These are phyloP conservation scores for Drosophila percnosoma DNA, from an alignment of 2,888 invertebrate species.

Conservation along the genomic window DNA sequence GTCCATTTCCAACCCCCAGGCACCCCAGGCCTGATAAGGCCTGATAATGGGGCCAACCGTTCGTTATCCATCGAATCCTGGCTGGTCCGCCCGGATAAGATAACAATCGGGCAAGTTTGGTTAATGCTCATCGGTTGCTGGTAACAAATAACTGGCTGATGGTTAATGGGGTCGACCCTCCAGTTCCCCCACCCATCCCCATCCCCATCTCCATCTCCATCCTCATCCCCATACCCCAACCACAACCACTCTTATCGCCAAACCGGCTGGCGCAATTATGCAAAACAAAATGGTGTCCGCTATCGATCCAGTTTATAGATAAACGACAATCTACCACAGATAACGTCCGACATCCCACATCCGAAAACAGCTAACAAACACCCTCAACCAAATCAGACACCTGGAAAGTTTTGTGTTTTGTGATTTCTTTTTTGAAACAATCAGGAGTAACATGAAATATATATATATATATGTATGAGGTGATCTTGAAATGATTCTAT, in stretches of 20 bases:
- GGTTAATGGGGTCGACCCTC: conserved; percentile 42
- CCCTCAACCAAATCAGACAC: conserved; percentile 15
- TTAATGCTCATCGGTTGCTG: conserved; percentile 17
- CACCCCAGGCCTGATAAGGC: conserved; percentile 7
- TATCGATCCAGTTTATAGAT: conserved; percentile 64
- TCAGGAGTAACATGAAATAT: neutral
- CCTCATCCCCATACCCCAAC: conserved; percentile 27
- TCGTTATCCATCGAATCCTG: conserved; percentile 56
- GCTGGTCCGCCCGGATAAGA: conserved; percentile 68
- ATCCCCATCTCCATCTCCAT: neutral
- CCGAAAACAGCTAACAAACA: conserved; percentile 3
- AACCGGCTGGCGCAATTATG: conserved; percentile 66
- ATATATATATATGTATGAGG: neutral
- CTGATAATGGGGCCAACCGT: conserved; percentile 13
- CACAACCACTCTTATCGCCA: conserved; percentile 48
- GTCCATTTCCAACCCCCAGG: conserved; percentile 35
- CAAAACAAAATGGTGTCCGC: conserved; percentile 76
- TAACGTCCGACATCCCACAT: conserved; percentile 27
- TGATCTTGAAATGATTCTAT: neutral
- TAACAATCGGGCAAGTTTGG: conserved; percentile 53
- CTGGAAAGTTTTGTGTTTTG: conserved; percentile 5
- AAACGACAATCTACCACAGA: conserved; percentile 29
- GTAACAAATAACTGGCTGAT: conserved; percentile 1
- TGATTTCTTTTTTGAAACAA: neutral
- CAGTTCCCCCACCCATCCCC: neutral